Conservation (phyloP, 2,113 vertebrate genomes). For the Gymnorhina tibicen region DNA sequence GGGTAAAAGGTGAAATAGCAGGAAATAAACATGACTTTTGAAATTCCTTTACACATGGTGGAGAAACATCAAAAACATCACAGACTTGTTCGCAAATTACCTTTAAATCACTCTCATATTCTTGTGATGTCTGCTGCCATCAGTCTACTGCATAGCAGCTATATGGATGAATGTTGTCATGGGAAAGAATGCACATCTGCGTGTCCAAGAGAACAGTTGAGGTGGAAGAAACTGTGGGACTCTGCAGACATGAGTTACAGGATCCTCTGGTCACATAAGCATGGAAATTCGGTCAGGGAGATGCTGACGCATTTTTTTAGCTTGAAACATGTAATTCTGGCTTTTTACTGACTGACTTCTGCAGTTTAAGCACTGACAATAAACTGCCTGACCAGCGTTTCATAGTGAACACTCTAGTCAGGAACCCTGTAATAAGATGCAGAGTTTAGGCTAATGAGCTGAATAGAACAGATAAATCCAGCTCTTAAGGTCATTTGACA, state of each 20-base stretch:
- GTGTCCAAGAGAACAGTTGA: not conserved
- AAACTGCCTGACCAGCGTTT: not conserved
- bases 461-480: constrained; percentile 47
- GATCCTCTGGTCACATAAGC: not conserved
- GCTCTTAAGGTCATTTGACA: constrained; percentile 56
- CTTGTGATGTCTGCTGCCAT: not conserved
- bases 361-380: not conserved
- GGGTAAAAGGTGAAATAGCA: not conserved
- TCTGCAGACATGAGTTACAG: not conserved
- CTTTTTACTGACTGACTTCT: not conserved
- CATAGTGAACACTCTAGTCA: constrained; percentile 6
- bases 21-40: not conserved
- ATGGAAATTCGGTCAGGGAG: not conserved
- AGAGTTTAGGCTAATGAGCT: constrained; percentile 66
- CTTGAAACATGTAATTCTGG: not conserved
- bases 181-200: not conserved
- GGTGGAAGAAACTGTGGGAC: not conserved
- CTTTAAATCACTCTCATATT: not conserved
- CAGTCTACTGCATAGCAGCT: not conserved
- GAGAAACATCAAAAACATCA: not conserved
- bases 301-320: not conserved
- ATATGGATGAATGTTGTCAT: not conserved
- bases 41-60: not conserved
- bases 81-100: not conserved
- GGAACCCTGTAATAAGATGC: constrained; percentile 56